phyloP scores from a whole-genome alignment of 1,140 invertebrate species.

The Hydropsyche tenuis region DNA sequence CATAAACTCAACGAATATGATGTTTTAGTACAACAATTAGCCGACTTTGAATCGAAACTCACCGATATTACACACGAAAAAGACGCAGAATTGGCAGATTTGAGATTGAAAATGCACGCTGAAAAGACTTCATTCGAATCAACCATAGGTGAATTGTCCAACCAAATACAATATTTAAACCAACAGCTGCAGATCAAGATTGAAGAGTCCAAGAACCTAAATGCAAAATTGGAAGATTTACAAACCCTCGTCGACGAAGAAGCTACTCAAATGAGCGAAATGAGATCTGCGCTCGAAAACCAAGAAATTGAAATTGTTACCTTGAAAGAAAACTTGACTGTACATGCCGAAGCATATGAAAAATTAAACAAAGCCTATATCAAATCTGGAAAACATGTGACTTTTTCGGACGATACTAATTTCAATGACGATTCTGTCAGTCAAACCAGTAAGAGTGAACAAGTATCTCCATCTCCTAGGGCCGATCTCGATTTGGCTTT shows the following conservation, averaged over 20 bases:
- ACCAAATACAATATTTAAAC: slow-evolving; percentile 54
- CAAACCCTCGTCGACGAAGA: slow-evolving; percentile 64
- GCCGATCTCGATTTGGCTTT: slow-evolving; percentile 82
- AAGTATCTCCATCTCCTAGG: slow-evolving; percentile 53
- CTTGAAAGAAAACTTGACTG: slow-evolving; percentile 69
- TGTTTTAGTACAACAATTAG: slow-evolving; percentile 56
- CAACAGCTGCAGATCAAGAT: slow-evolving; percentile 59
- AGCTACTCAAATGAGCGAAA: slow-evolving; percentile 57
- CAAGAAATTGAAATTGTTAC: slow-evolving; percentile 74
- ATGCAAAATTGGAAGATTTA: slow-evolving; percentile 63
- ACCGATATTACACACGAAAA: slow-evolving; percentile 61
- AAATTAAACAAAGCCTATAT: slow-evolving; percentile 21
- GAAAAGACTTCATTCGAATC: slow-evolving; percentile 54
- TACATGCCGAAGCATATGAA: slow-evolving; percentile 66
- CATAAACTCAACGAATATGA: slow-evolving; percentile 60
- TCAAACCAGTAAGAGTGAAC: slow-evolving; percentile 42
- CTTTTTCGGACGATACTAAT: slow-evolving; percentile 56
- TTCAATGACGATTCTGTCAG: slow-evolving; percentile 35
- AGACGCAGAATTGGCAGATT: slow-evolving; percentile 59
- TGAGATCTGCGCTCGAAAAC: slow-evolving; percentile 66
- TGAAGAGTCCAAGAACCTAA: slow-evolving; percentile 60
- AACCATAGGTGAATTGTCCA: slow-evolving; percentile 52
- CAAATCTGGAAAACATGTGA: slow-evolving; percentile 53
- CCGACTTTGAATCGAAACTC: slow-evolving; percentile 60
- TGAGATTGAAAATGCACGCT: slow-evolving; percentile 60